Evolutionary conservation across 2,797 vertebrate species (phyloP), one percentile per base, ranked within the genome.

Genomic region (Typhlichthys eigenmanni): DNA sequence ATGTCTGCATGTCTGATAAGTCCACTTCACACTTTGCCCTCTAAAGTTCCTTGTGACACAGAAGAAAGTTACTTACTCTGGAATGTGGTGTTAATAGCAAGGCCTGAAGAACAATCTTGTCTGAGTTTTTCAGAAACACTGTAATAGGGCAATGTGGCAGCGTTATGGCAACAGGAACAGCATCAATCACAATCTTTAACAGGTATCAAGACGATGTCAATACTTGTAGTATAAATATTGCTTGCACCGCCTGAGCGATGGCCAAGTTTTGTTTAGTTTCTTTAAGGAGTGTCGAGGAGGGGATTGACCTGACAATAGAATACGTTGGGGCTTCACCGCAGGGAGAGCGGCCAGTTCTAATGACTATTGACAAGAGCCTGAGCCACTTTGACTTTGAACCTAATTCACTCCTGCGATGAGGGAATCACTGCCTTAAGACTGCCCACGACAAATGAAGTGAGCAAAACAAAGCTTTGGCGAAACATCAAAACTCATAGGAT

Each of bases 321-420:
- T 24, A 58, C 72, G 77, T 76, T 70, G 74, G 74, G 82, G 85
- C 81, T 69, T 85, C 71, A 88, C 84, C 86, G 71, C 69, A 71
- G 76, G 84, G 12, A 82, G 78, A 76, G 70, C 65, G 68, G 80
- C 62, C 63, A 84, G 66, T 79, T 81, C 84, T 91, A 89, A 90
- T 87, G 79, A 85, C 79, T 88, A 88, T 90, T 86, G 88, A 92
- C 90, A 89, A 80, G 81, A 87, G 80, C 79, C 85, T 90, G 88
- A 91, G 88, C 87, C 83, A 79, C 78, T 86, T 78, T 89, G 82
- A 85, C 87, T 90, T 91, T 88, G 78, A 86, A 80, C 76, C 84
- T 86, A 86, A 89, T 90, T 88, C 87, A 82, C 78, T 87, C 74
- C 78, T 81, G 71, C 79, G 84, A 64, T 83, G 64, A 81, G 68